Percentiles rank a stretch among this genome's conserved stretches.
phyloP scores from a whole-genome alignment of 2,888 invertebrate genomes.

The Leistus spinibarbis region DNA sequence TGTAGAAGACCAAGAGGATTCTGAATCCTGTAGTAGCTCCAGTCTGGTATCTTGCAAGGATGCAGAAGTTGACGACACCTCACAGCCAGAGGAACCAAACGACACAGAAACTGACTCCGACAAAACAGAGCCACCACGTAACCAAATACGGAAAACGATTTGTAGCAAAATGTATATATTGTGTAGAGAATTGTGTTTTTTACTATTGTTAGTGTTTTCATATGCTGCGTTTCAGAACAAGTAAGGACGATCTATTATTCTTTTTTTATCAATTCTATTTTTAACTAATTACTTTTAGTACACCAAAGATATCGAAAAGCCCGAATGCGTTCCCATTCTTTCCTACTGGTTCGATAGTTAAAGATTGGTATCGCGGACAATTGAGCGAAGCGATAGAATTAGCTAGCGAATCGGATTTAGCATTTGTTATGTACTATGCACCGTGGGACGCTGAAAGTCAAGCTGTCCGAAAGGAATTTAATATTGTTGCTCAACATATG shows the following conservation, averaged over 20 bases:
- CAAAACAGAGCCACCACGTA: slow-evolving; percentile 15
- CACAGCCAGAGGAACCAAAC: not conserved
- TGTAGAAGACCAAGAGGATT: slow-evolving; percentile 14
- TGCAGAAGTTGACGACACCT: slow-evolving; percentile 1
- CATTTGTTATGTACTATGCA: slow-evolving; percentile 92
- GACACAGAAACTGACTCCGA: not conserved
- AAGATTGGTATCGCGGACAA: slow-evolving; percentile 81
- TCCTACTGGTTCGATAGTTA: slow-evolving; percentile 67
- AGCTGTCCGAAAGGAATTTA: slow-evolving; percentile 74
- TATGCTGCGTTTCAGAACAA: slow-evolving; percentile 74
- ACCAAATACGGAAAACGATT: slow-evolving; percentile 1
- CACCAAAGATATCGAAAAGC: slow-evolving; percentile 64
- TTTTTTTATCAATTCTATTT: not conserved
- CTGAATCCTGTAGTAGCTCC: not conserved
- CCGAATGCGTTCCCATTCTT: slow-evolving; percentile 75
- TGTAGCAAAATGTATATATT: slow-evolving; percentile 63
- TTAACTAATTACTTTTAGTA: slow-evolving; percentile 54
- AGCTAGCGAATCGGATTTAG: slow-evolving; percentile 68
- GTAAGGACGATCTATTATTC: slow-evolving; percentile 60
- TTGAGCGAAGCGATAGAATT: slow-evolving; percentile 64
- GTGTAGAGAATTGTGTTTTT: slow-evolving; percentile 68
- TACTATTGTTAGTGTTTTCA: slow-evolving; percentile 68
- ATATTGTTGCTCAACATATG: slow-evolving; percentile 72
- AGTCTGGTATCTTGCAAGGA: slow-evolving; percentile 3
- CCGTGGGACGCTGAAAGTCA: slow-evolving; percentile 93